These are phyloP conservation scores for Eurytoma adleriae DNA, from an alignment of 2,888 invertebrate genomes.

Conservation along the genomic window DNA sequence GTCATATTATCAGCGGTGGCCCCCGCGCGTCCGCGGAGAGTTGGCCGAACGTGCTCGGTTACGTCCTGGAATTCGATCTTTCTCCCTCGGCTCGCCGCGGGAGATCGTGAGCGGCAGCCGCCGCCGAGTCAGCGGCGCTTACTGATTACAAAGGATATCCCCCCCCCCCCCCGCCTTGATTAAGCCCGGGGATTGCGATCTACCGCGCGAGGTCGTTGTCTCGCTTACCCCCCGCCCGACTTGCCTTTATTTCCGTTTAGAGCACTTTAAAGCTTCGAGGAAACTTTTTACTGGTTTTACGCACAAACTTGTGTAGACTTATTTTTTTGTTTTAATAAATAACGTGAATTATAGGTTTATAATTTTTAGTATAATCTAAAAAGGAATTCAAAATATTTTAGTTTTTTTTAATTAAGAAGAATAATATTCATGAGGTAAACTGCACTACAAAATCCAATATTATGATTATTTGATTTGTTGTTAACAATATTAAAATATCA, in stretches of 20 bases:
- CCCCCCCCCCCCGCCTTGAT: slow-evolving; percentile 31
- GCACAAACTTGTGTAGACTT: too few relatives aligned
- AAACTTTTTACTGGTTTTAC: neutral
- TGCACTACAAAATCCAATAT: too few relatives aligned
- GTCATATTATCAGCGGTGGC: slow-evolving; percentile 12
- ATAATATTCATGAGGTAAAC: too few relatives aligned
- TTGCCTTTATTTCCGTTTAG: neutral
- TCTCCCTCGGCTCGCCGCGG: slow-evolving; percentile 27
- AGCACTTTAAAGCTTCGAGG: neutral
- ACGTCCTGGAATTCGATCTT: slow-evolving; percentile 44
- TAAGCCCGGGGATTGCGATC: slow-evolving; percentile 20
- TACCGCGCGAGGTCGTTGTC: neutral
- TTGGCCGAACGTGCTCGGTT: slow-evolving; percentile 41
- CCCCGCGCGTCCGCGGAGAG: slow-evolving; percentile 14
- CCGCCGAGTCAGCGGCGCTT: slow-evolving; percentile 6
- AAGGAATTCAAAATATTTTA: too few relatives aligned
- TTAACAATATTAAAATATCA: too few relatives aligned
- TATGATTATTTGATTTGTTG: too few relatives aligned
- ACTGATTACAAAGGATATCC: slow-evolving; percentile 19
- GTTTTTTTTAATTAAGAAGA: too few relatives aligned
- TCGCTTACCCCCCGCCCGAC: neutral
- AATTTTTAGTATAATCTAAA: too few relatives aligned
- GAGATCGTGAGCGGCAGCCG: slow-evolving; percentile 21
- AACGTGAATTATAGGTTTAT: too few relatives aligned
- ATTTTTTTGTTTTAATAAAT: too few relatives aligned